phyloP scores from a whole-genome alignment of 2,797 vertebrate genomes.

The Petrocephalus sullivani region DNA sequence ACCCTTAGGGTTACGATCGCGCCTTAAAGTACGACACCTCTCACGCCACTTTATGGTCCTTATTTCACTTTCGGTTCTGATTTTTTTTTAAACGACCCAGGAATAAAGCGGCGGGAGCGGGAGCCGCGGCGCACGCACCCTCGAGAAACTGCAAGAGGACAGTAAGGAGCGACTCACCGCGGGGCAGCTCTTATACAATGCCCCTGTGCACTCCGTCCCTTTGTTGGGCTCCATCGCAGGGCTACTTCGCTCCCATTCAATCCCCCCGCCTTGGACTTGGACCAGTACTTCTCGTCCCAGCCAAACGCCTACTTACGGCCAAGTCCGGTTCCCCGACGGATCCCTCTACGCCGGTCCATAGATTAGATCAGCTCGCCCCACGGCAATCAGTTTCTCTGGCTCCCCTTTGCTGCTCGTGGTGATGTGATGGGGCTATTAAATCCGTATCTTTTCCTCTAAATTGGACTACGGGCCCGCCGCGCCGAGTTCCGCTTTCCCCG shows the following conservation, averaged over 20 bases:
- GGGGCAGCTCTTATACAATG: conserved; percentile 13
- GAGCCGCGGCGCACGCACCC: neutral
- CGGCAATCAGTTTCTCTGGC: conserved; percentile 1
- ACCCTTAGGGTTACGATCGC: neutral
- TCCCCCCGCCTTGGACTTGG: neutral
- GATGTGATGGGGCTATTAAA: conserved; percentile 11
- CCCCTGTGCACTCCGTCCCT: conserved; percentile 11
- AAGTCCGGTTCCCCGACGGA: neutral
- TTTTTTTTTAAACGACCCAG: neutral
- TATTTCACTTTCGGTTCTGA: conserved; percentile 30
- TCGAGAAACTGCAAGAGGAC: neutral
- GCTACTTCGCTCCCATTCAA: neutral
- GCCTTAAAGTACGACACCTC: neutral
- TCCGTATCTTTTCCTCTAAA: neutral
- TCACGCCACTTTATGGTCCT: neutral
- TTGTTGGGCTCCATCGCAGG: conserved; percentile 14
- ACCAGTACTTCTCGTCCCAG: neutral
- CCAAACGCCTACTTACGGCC: neutral
- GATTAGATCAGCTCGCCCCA: conserved; percentile 15
- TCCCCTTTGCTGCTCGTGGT: neutral
- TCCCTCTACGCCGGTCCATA: neutral
- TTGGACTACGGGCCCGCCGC: neutral
- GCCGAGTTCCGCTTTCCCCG: neutral
- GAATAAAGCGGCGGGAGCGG: neutral
- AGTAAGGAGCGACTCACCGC: neutral